Evolutionary conservation across 2,888 invertebrate genomes (phyloP), one percentile per base, ranked within the genome.

Genomic region (Lasioglossum morio): DNA sequence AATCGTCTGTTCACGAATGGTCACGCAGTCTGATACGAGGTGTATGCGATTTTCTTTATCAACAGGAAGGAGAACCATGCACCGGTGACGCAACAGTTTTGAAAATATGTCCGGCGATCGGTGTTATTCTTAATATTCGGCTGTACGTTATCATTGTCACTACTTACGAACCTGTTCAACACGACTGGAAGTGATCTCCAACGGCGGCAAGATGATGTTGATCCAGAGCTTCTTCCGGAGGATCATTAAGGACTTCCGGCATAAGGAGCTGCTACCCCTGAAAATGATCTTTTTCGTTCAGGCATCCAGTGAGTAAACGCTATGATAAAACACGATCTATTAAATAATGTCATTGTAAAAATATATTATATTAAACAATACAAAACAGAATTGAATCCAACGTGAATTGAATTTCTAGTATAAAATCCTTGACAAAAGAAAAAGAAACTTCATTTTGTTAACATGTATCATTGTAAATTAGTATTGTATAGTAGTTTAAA

Each of bases 271-370:
- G 66, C 95, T 97, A 89, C 97, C 98, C 2, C 94, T 98, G 83
- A 98, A 98, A 95, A 95, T 97, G 90, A 96, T 98, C 89, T 97
- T 97, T 95, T 97, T 98, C 94, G 97, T 98, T 82, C 97, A 97
- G 95, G 97, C 97, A 70, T 97, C 97, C 30, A 97, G 98, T 98
- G 96, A 97, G 97, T 82, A 72, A 27, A 40, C 0, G 2, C 48
- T 57, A 12, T 23, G 5, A 0, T 46, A 4, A 27, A 14, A 43
- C 34, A 34, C 7, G 1, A 66, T 27, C 30, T 30, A 30, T 34
- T 63, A 23, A 23, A 53, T 10, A 23, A 23, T 23, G 3, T 23
- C 23, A 8, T 23, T 53, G 8, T 23, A 19, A 23, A 53, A 8
- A 53, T 53, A 53, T 53, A 23, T 23, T 53, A 53, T 53, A 23